Percentiles rank a stretch among this genome's conserved stretches.
Evolutionary conservation across 2,113 vertebrate species (phyloP).

Genomic region (Coracopsis vasa): DNA sequence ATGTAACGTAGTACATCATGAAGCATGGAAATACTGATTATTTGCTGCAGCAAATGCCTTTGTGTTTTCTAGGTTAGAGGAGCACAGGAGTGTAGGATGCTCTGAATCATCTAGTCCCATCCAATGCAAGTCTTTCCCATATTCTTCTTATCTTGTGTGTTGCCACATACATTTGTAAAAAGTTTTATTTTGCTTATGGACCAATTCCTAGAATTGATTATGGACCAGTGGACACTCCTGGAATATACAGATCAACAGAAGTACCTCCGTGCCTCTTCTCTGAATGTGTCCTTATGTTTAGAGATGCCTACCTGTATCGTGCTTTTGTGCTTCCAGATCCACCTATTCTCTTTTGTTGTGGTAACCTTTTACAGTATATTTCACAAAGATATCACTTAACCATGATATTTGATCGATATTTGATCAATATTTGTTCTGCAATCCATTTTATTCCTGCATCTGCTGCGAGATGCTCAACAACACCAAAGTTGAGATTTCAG

Average conservation of each 20-base stretch:
- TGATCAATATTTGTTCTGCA: neutral
- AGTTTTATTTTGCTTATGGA: neutral
- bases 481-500: neutral
- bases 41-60: neutral
- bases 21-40: neutral
- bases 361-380: neutral
- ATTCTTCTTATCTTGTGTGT: neutral
- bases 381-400: neutral
- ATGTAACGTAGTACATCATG: neutral
- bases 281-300: neutral
- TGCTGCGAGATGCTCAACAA: accelerated
- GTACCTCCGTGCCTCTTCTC: neutral
- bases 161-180: neutral
- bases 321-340: neutral
- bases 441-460: neutral
- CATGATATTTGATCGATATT: neutral
- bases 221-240: accelerated
- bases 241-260: neutral
- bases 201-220: neutral
- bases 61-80: neutral
- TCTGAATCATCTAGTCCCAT: neutral
- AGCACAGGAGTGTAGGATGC: neutral
- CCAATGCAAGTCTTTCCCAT: neutral
- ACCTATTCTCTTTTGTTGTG: too few relatives aligned
- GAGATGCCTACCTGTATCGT: neutral